Conservation (phyloP, 2,888 invertebrate genomes). For the Tanytarsus gracilentus region DNA sequence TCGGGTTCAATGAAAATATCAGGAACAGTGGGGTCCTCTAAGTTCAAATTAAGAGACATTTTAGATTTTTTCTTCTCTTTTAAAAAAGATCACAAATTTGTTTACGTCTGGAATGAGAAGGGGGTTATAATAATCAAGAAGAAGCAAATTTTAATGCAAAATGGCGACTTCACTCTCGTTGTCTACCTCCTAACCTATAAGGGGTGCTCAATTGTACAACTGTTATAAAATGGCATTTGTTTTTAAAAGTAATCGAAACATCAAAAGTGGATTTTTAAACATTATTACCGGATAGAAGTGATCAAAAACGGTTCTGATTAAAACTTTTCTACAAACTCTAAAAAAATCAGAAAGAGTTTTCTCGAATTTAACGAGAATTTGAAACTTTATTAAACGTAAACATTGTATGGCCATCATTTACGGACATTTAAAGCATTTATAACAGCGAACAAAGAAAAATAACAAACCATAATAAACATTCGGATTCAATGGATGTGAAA, state of each 20-base stretch:
- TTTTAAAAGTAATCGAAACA: not conserved
- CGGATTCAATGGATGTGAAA: conserved; percentile 23
- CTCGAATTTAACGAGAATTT: not conserved
- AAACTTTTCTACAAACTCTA: no score
- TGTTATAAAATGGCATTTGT: conserved; percentile 9
- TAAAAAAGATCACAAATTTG: not conserved
- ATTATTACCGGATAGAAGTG: not conserved
- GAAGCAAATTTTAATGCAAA: not conserved
- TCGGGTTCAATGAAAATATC: conserved; percentile 24
- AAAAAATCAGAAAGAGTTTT: not conserved
- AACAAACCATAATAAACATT: conserved; percentile 37
- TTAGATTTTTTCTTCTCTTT: not conserved
- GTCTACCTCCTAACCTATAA: not conserved
- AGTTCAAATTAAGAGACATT: not conserved
- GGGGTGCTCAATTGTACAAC: not conserved
- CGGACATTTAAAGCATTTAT: conserved; percentile 2
- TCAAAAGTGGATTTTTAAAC: not conserved
- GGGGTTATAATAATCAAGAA: not conserved
- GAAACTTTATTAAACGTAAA: not conserved
- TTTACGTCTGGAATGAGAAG: conserved; percentile 3
- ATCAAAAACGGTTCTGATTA: no score
- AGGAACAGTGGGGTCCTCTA: conserved; percentile 4
- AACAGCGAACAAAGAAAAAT: conserved; percentile 41
- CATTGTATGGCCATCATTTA: not conserved
- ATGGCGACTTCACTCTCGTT: not conserved